Conservation (phyloP, 2,797 vertebrate species). For the Pelodytes ibericus region DNA sequence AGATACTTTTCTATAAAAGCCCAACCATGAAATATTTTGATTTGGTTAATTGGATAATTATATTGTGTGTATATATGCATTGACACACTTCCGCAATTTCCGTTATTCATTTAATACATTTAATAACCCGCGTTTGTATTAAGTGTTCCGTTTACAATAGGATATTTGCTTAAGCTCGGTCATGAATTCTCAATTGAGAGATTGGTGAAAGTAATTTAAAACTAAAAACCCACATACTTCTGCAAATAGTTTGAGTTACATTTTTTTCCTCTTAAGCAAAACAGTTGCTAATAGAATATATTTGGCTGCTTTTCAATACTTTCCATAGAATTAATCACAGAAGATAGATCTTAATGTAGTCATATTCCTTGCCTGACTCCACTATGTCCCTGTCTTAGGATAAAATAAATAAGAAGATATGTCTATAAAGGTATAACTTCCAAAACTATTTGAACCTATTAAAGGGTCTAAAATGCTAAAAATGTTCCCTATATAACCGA, state of each 20-base stretch:
- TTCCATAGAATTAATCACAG: background rate
- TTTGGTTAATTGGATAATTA: background rate
- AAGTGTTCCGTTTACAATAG: background rate
- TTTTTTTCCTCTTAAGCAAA: background rate
- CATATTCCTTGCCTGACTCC: background rate
- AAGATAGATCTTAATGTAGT: background rate
- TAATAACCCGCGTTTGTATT: background rate
- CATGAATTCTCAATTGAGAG: background rate
- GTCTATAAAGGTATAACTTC: no score
- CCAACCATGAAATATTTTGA: background rate
- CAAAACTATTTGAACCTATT: no score
- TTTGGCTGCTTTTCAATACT: background rate
- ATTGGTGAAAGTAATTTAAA: background rate
- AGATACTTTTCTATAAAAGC: background rate
- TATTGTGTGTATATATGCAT: background rate
- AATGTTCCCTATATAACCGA: no score
- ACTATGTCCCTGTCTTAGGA: background rate
- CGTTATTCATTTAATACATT: background rate
- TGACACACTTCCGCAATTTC: background rate
- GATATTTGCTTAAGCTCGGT: background rate
- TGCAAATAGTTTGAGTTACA: background rate
- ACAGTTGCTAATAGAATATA: background rate
- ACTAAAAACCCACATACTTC: background rate
- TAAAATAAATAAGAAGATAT: background rate
- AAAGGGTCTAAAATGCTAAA: no score